Evolutionary conservation across 2,888 invertebrate species (phyloP), one percentile per base, ranked within the genome.

Genomic region (Acrocyrtus sp.): DNA sequence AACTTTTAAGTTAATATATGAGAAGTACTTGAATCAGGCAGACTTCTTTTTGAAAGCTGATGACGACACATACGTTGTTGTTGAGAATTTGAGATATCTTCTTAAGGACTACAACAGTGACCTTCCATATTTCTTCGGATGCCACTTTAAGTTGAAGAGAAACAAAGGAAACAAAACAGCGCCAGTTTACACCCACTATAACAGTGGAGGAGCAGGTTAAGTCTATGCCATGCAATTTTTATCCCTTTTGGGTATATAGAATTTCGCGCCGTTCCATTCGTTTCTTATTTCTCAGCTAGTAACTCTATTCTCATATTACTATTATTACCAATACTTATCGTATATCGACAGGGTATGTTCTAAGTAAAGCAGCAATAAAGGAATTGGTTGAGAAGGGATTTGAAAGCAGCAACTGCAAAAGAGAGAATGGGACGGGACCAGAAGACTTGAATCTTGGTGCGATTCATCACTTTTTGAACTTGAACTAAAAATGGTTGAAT

Each of bases 31-130:
- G 58, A 88, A 95, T 79, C 89, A 95, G 61, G 93, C 92, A 1
- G 97, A 98, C 85, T 98, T 96, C 96, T 97, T 98, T 84, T 86
- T 98, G 82, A 99, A 99, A 84, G 98, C 98, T 0, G 72, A 72
- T 53, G 69, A 69, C 85, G 74, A 74, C 29, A 74, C 70, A 0
- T 75, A 95, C 84, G 94, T 97, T 24, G 88, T 99, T 41, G 89
- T 98, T 50, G 98, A 99, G 85, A 98, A 99, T 85, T 86, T 98
- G 41, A 88, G 98, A 15, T 93, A 92, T 82, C 91, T 97, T 91
- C 84, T 98, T 21, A 88, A 90, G 22, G 89, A 90, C 0, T 89
- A 94, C 82, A 88, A 90, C 81, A 87, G 92, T 0, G 87, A 87
- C 0, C 89, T 90, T 0, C 91, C 95, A 0, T 86, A 96, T 4